A percentile compares a stretch with the other conserved stretches of the same genome.
phyloP scores from a whole-genome alignment of 2,113 vertebrate genomes.

The Dicrurus megarhynchus region DNA sequence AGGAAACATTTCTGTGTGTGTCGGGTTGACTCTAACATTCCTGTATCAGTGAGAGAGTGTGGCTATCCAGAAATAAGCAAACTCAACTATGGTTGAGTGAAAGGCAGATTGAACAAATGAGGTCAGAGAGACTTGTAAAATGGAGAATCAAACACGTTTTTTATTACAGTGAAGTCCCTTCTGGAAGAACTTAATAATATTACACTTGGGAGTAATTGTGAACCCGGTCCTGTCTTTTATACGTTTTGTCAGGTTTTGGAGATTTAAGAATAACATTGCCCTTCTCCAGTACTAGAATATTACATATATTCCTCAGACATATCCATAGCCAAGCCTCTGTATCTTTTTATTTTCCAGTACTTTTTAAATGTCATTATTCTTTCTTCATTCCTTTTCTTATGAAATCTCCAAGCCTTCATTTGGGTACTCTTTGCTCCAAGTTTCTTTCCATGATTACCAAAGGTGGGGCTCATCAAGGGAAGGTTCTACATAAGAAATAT shows the following conservation, averaged over 20 bases:
- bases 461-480: neutral
- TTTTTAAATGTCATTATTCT: neutral
- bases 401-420: neutral
- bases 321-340: neutral
- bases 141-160: neutral
- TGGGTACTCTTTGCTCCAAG: neutral
- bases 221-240: neutral
- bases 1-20: neutral
- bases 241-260: neutral
- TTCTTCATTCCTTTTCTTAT: neutral
- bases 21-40: neutral
- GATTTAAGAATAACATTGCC: neutral
- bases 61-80: neutral
- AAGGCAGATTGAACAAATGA: neutral
- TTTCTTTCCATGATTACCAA: neutral
- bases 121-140: neutral
- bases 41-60: neutral
- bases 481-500: neutral
- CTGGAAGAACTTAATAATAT: slow-evolving; percentile 20
- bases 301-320: neutral
- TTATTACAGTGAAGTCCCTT: neutral
- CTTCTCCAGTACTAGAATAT: neutral
- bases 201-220: neutral
- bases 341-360: neutral
- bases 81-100: neutral